phyloP scores from a whole-genome alignment of 2,888 invertebrate species.

The Cacoxenus indagator region DNA sequence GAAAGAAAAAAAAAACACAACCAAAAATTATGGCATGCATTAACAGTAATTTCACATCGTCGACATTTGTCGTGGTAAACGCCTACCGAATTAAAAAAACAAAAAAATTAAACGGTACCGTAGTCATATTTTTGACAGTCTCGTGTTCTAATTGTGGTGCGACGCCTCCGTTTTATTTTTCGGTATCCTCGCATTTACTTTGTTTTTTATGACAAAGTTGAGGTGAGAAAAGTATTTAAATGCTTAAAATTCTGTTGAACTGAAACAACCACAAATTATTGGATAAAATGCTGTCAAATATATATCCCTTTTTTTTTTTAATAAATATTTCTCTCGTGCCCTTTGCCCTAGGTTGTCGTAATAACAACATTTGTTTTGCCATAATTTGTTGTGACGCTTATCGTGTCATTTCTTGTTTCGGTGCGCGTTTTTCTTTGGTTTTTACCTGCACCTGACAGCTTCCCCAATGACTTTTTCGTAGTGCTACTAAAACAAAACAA shows the following conservation, averaged over 20 bases:
- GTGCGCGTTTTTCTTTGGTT: background rate
- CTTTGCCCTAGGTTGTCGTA: background rate
- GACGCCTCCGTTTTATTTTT: background rate
- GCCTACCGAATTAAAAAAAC: background rate
- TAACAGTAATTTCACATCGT: background rate
- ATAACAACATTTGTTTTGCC: background rate
- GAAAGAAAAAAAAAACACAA: no score
- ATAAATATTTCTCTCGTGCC: background rate
- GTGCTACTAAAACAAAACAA: background rate
- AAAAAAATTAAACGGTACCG: background rate
- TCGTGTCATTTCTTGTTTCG: background rate
- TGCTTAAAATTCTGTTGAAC: slow-evolving; percentile 13
- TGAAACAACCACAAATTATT: slow-evolving; percentile 17
- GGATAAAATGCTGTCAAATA: background rate
- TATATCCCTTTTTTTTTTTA: background rate
- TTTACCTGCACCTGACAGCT: background rate
- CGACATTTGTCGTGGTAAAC: slow-evolving; percentile 15
- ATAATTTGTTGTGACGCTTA: background rate
- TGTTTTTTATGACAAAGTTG: background rate
- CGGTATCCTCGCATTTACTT: no score
- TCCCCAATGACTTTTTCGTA: background rate
- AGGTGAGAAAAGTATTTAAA: slow-evolving; percentile 17
- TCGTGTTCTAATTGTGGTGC: background rate
- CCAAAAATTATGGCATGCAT: no score
- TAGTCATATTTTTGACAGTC: background rate